These are phyloP conservation scores for Acromyrmex echinatior DNA, from an alignment of 1,140 invertebrate species.

Conservation along the genomic window DNA sequence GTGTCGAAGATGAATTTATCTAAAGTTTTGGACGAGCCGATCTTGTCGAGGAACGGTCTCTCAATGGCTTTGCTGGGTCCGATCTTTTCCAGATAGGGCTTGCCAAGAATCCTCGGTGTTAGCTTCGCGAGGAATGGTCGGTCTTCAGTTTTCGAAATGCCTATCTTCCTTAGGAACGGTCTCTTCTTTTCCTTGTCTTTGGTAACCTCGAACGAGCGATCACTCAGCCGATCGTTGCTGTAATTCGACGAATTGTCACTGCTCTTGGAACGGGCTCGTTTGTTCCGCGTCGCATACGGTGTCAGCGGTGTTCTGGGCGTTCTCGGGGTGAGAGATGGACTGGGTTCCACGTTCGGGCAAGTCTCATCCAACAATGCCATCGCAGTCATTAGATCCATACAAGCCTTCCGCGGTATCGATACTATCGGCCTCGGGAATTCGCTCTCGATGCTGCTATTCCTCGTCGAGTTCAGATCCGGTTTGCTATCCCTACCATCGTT, in stretches of 20 bases:
- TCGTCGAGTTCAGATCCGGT: slow-evolving; percentile 78
- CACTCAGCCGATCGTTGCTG: slow-evolving; percentile 82
- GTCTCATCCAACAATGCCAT: slow-evolving; percentile 85
- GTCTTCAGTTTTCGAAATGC: slow-evolving; percentile 84
- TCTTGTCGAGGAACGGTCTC: slow-evolving; percentile 83
- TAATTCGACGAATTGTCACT: slow-evolving; percentile 85
- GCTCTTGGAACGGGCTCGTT: slow-evolving; percentile 84
- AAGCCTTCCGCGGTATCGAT: slow-evolving; percentile 79
- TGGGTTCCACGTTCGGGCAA: slow-evolving; percentile 83
- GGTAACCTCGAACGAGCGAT: slow-evolving; percentile 76
- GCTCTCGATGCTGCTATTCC: slow-evolving; percentile 82
- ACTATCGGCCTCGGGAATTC: slow-evolving; percentile 64
- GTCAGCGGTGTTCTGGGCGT: slow-evolving; percentile 83
- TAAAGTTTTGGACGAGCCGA: slow-evolving; percentile 82
- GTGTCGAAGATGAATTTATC: slow-evolving; percentile 83
- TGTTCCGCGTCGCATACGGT: slow-evolving; percentile 78
- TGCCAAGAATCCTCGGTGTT: slow-evolving; percentile 82
- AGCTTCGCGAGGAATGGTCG: slow-evolving; percentile 82
- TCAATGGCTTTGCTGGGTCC: slow-evolving; percentile 83
- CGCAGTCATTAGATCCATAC: slow-evolving; percentile 84
- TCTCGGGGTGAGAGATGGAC: slow-evolving; percentile 82
- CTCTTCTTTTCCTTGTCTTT: slow-evolving; percentile 81
- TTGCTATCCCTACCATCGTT: slow-evolving; percentile 62
- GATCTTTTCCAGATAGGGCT: slow-evolving; percentile 85
- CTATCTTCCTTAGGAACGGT: slow-evolving; percentile 84